Base-by-base conservation (phyloP, 2,797 vertebrate species). In the Smutsia gigantea region DNA sequence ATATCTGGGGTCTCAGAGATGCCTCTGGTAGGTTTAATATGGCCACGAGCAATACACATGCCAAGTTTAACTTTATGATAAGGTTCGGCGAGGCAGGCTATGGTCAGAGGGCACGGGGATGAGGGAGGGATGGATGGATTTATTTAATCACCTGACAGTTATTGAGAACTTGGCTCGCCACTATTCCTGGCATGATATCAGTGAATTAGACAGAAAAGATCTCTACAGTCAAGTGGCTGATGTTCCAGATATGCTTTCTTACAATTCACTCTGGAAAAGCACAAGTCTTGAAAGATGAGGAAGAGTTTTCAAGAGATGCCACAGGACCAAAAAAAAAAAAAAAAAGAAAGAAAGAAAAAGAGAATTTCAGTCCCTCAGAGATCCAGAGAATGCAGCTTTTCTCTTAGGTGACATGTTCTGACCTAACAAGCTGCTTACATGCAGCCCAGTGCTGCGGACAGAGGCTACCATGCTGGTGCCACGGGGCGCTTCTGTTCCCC, bases 41-140 rank as follows among this genome's bases (percentile, higher is more conserved):
- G 61, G 2, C n/a, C 8, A 14, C 0, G 4, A 83, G 14, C n/a
- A n/a, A 55, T 61, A 12, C 23, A 27, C 4, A 1, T 19, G 19
- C 15, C 11, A 4, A 10, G 9, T 14, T 49, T 87, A 51, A 79
- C 25, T 69, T 88, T 31, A 23, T 6, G 2, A 49, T n/a, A 49
- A 74, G 8, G 8, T 57, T 78, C 12, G 14, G 34, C 12, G 68
- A 39, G 15, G 49, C 37, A 89, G 53, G 14, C 18, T n/a, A 29
- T 21, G 9, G 7, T 34, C 15, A 63, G 19, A 66, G 37, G 4
- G 5, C 21, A 12, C 13, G 46, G 14, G 6, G 23, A 31, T 84
- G 31, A 55, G 86, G 39, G 31, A 37, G 17, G 34, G 12, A 7
- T 39, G 1, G 79, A 46, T 51, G 11, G 4, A 57, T 53, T 79